Evolutionary conservation across 1,140 invertebrate genomes (phyloP).

Genomic region (Pantala flavescens): DNA sequence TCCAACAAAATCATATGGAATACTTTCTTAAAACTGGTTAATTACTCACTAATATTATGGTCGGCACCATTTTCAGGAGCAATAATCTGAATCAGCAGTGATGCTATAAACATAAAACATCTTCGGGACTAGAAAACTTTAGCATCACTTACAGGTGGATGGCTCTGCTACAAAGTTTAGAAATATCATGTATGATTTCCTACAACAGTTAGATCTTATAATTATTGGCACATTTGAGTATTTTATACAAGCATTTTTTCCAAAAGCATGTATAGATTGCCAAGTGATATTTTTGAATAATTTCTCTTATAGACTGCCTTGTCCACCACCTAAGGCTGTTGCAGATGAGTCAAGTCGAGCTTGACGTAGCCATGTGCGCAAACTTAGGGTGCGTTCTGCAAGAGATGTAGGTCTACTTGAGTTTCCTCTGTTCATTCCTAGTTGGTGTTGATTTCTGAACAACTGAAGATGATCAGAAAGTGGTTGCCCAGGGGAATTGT

Average conservation of each 20-base stretch:
- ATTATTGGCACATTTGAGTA: not conserved
- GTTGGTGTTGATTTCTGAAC: not conserved
- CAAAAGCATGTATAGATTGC: no score
- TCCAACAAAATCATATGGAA: no score
- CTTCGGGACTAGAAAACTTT: not conserved
- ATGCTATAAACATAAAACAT: not conserved
- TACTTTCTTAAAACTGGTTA: no score
- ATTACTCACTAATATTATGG: no score
- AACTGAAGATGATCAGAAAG: not conserved
- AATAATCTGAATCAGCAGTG: no score
- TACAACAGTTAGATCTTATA: not conserved
- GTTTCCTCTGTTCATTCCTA: not conserved
- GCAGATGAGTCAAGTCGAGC: constrained; percentile 33
- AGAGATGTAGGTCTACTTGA: constrained; percentile 25
- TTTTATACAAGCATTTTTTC: not conserved
- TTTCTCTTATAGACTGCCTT: not conserved
- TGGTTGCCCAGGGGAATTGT: not conserved
- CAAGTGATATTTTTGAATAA: not conserved
- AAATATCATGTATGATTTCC: not conserved
- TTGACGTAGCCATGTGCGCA: constrained; percentile 53
- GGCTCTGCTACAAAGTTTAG: not conserved
- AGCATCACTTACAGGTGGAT: not conserved
- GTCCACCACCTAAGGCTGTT: not conserved
- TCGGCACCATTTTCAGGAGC: no score
- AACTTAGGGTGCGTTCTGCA: constrained; percentile 50